Evolutionary conservation across 2,797 vertebrate genomes (phyloP).

Genomic region (Acipenser oxyrinchus): DNA sequence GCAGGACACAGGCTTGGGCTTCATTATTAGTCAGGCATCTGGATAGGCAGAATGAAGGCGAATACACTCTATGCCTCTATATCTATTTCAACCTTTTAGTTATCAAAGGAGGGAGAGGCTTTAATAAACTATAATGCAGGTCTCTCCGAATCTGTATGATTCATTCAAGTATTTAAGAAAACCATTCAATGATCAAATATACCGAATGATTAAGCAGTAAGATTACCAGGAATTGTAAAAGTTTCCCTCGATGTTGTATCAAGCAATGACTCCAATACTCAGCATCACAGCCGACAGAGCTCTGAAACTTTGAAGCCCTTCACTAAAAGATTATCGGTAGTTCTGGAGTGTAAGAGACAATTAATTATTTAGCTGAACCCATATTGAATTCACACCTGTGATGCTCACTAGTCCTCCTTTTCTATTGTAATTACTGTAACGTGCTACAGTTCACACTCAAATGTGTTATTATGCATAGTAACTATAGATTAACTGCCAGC

Average conservation of each 20-base stretch:
- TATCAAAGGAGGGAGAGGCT: slow-evolving; percentile 25
- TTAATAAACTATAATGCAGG: slow-evolving; percentile 23
- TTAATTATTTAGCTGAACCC: slow-evolving; percentile 16
- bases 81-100: slow-evolving; percentile 17
- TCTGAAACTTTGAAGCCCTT: slow-evolving; percentile 6
- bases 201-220: slow-evolving; percentile 17
- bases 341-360: background rate
- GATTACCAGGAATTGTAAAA: background rate
- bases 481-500: too few relatives aligned
- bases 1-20: slow-evolving; percentile 3
- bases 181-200: slow-evolving; percentile 10
- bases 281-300: background rate
- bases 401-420: background rate
- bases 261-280: background rate
- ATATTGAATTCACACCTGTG: slow-evolving; percentile 6
- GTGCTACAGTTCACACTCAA: too few relatives aligned
- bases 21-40: background rate
- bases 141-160: slow-evolving; percentile 12
- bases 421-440: too few relatives aligned
- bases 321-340: background rate
- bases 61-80: background rate
- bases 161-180: slow-evolving; percentile 9
- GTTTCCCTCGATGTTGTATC: background rate
- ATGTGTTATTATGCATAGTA: too few relatives aligned
- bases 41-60: background rate